Evolutionary conservation across 2,888 invertebrate genomes (phyloP).

Genomic region (Pterostichus madidus): DNA sequence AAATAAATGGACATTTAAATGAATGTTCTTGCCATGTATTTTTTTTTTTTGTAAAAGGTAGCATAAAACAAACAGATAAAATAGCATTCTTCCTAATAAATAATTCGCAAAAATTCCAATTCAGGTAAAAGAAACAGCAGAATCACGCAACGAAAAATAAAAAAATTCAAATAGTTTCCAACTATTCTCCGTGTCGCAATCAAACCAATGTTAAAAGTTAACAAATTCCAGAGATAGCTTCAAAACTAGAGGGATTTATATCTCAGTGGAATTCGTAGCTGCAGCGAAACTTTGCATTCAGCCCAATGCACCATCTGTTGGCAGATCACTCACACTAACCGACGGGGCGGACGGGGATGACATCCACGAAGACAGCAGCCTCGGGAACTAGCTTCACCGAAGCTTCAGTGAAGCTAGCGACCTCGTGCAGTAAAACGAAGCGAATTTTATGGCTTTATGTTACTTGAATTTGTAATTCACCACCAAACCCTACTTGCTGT

Average conservation of each 20-base stretch:
- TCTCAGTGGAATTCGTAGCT: constrained; percentile 26
- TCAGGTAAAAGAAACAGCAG: neutral
- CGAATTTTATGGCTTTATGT: constrained; percentile 59
- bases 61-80: neutral
- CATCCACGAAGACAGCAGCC: constrained; percentile 15
- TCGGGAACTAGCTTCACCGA: neutral
- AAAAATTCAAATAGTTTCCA: constrained; percentile 34
- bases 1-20: no score
- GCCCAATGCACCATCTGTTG: constrained; percentile 52
- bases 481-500: constrained; percentile 37
- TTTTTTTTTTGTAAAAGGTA: neutral
- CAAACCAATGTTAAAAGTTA: constrained; percentile 28
- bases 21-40: no score
- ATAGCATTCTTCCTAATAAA: neutral
- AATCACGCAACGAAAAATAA: neutral
- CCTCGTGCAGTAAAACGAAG: constrained; percentile 27
- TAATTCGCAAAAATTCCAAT: constrained; percentile 5
- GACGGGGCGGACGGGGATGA: constrained; percentile 11
- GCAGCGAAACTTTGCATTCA: constrained; percentile 35
- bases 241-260: constrained; percentile 21
- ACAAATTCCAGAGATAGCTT: constrained; percentile 39
- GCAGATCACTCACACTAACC: constrained; percentile 46
- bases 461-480: constrained; percentile 55
- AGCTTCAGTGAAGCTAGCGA: neutral
- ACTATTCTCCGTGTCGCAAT: constrained; percentile 15